Percentiles rank a stretch among this genome's conserved stretches.
Conservation (phyloP, 2,113 vertebrate species). For the Nothobranchius kuhntae region DNA sequence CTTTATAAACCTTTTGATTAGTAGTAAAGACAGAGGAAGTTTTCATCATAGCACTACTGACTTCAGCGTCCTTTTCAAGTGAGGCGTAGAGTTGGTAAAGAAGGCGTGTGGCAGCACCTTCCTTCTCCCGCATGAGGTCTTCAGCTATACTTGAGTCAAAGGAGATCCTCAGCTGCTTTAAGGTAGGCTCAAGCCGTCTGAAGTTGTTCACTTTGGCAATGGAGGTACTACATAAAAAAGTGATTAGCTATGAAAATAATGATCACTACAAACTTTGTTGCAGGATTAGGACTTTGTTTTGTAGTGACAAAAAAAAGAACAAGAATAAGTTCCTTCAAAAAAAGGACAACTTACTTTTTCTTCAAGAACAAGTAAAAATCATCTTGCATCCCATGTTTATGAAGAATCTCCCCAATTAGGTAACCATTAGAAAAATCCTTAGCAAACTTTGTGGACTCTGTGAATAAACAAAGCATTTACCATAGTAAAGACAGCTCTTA, state of each 20-base stretch:
- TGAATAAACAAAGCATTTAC: constrained; percentile 13
- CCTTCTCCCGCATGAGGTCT: constrained; percentile 85
- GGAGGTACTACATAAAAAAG: constrained; percentile 71
- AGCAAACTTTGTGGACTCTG: constrained; percentile 85
- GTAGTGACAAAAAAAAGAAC: not conserved
- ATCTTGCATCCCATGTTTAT: constrained; percentile 88
- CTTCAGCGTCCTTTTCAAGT: constrained; percentile 82
- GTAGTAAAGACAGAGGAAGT: constrained; percentile 72
- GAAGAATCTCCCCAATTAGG: constrained; percentile 90
- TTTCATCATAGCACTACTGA: constrained; percentile 77
- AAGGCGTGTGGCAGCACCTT: constrained; percentile 84
- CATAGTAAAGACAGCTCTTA: not conserved
- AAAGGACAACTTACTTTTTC: constrained; percentile 83
- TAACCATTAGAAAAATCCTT: constrained; percentile 90
- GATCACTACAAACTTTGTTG: not conserved
- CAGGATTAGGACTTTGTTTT: constrained; percentile 1
- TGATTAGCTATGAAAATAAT: not conserved
- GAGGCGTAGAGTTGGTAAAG: constrained; percentile 88
- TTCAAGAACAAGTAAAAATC: constrained; percentile 89
- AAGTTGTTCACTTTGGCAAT: constrained; percentile 90
- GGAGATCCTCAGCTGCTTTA: constrained; percentile 85
- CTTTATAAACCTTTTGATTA: constrained; percentile 27
- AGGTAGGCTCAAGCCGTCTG: constrained; percentile 86
- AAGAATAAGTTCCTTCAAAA: no score
- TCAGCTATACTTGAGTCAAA: constrained; percentile 84